phyloP scores from a whole-genome alignment of 92 coral and sea anemone genomes.

The Parazoanthus atlanticus region DNA sequence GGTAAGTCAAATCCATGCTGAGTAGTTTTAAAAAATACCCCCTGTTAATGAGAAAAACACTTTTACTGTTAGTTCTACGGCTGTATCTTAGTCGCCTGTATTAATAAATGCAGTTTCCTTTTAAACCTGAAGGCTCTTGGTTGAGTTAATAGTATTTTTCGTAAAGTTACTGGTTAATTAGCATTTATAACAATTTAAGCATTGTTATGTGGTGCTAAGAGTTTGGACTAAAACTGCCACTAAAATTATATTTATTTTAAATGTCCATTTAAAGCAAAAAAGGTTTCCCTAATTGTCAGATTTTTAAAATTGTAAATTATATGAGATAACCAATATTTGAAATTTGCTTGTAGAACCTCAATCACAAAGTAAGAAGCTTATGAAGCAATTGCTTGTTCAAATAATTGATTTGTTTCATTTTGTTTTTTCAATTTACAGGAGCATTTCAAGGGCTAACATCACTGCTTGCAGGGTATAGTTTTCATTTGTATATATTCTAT shows the following conservation, averaged over 20 bases:
- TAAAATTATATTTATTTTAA: too few relatives aligned
- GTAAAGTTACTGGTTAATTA: too few relatives aligned
- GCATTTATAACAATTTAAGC: too few relatives aligned
- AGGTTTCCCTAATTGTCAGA: not conserved
- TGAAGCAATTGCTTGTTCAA: not conserved
- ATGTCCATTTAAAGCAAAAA: not conserved
- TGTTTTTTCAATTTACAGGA: not conserved
- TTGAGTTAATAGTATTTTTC: too few relatives aligned
- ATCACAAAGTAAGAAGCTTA: not conserved
- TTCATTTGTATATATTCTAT: not conserved
- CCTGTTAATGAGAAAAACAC: too few relatives aligned
- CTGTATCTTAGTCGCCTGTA: too few relatives aligned
- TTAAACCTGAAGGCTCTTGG: too few relatives aligned
- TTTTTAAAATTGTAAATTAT: not conserved
- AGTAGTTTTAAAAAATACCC: not conserved
- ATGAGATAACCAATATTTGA: not conserved
- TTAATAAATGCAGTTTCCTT: too few relatives aligned
- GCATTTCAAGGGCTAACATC: conserved; percentile 5
- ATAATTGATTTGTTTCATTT: not conserved
- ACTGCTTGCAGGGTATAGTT: conserved; percentile 31
- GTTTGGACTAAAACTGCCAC: too few relatives aligned
- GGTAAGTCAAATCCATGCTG: not conserved
- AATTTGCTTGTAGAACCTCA: not conserved
- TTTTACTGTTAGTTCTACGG: not conserved
- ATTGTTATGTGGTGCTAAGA: too few relatives aligned